These are phyloP conservation scores for Hirtodrosophila histrioides DNA, from an alignment of 2,888 invertebrate genomes.

Conservation along the genomic window DNA sequence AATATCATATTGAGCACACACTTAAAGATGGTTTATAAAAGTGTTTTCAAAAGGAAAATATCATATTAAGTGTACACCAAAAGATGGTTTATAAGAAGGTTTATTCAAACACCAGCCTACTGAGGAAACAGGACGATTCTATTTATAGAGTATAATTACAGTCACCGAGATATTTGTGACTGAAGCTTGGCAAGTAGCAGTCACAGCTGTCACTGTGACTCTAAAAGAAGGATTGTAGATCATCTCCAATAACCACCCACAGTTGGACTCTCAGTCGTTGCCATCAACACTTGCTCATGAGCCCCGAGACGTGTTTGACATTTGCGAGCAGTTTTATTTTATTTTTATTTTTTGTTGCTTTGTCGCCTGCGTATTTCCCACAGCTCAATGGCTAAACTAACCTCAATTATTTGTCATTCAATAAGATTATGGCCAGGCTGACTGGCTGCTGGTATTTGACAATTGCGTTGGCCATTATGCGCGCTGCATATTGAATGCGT, in stretches of 20 bases:
- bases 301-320: conserved; percentile 75
- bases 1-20: too few relatives aligned
- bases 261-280: conserved; percentile 27
- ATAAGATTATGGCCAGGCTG: conserved; percentile 66
- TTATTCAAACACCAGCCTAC: too few relatives aligned
- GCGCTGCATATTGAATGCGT: conserved; percentile 40
- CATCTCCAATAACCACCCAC: conserved; percentile 25
- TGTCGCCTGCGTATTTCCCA: background rate
- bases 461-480: conserved; percentile 51
- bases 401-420: conserved; percentile 79
- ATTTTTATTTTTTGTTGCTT: background rate
- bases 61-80: too few relatives aligned
- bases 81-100: too few relatives aligned
- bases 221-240: too few relatives aligned
- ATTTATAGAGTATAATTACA: too few relatives aligned
- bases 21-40: too few relatives aligned
- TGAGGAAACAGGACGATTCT: too few relatives aligned
- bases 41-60: too few relatives aligned
- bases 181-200: too few relatives aligned
- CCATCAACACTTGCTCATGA: conserved; percentile 74
- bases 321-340: conserved; percentile 61
- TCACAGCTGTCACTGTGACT: too few relatives aligned
- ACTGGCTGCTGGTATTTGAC: conserved; percentile 46
- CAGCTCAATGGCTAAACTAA: conserved; percentile 71
- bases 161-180: too few relatives aligned